These are phyloP conservation scores for Orthosia cruda DNA, from an alignment of 2,888 invertebrate genomes.

Conservation along the genomic window DNA sequence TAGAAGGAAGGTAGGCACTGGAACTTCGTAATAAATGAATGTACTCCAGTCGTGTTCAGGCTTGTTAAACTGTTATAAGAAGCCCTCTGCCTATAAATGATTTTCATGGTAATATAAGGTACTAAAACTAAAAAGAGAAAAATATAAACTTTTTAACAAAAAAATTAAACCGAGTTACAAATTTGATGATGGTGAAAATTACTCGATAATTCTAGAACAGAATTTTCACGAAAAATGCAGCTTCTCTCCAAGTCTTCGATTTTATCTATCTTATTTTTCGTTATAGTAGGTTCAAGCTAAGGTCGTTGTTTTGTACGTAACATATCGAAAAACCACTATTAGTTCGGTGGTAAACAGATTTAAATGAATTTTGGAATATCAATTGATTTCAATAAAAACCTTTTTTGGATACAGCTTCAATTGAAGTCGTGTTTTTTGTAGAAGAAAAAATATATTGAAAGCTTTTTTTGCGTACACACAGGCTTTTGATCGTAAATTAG, in stretches of 20 bases:
- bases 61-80: too few species aligned
- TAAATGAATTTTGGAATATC: slow-evolving; percentile 15
- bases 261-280: neutral
- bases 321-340: slow-evolving; percentile 1
- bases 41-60: too few species aligned
- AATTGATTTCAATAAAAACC: slow-evolving; percentile 6
- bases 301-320: slow-evolving; percentile 14
- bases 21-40: too few species aligned
- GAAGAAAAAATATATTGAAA: neutral
- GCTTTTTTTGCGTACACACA: neutral
- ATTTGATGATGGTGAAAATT: too few species aligned
- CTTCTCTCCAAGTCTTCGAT: neutral
- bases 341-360: neutral
- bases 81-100: too few species aligned
- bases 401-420: neutral
- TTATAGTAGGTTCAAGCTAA: neutral
- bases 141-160: too few species aligned
- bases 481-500: neutral
- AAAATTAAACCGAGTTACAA: too few species aligned
- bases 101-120: too few species aligned
- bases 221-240: neutral
- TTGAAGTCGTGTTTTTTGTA: slow-evolving; percentile 4
- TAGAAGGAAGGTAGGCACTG: too few species aligned
- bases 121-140: too few species aligned
- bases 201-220: too few species aligned